A percentile compares a stretch with the other conserved stretches of the same genome.
phyloP scores from a whole-genome alignment of 64 coral and sea anemone genomes.

The Acropora yongei region DNA sequence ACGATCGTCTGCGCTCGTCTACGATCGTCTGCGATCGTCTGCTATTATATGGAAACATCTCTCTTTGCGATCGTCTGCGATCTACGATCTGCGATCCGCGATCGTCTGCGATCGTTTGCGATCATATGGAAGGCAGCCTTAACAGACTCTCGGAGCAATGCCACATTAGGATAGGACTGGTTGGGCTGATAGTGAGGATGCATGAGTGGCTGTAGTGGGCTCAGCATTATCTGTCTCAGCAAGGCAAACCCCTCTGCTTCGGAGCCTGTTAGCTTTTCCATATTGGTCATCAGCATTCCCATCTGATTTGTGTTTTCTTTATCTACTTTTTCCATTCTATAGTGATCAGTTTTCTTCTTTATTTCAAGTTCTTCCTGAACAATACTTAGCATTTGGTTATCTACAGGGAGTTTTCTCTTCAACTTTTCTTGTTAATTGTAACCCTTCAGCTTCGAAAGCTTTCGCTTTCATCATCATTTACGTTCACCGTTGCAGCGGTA shows the following conservation, averaged over 20 bases:
- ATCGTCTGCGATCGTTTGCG: too few species aligned
- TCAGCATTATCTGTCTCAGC: too few species aligned
- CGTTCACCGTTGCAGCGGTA: not conserved
- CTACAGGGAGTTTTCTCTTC: conserved; percentile 58
- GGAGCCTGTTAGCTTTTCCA: too few species aligned
- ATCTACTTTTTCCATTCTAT: conserved; percentile 28
- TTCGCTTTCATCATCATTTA: not conserved
- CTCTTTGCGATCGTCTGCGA: too few species aligned
- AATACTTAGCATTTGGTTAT: conserved; percentile 38
- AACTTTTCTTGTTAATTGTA: not conserved
- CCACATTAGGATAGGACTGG: conserved; percentile 38
- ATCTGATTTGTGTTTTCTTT: too few species aligned
- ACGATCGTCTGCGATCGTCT: too few species aligned
- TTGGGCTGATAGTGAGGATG: conserved; percentile 44
- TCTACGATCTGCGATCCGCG: too few species aligned
- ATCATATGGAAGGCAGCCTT: too few species aligned
- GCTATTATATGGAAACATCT: too few species aligned
- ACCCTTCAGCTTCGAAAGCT: conserved; percentile 22
- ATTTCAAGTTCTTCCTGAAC: conserved; percentile 51
- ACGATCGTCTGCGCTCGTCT: too few species aligned
- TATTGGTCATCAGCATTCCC: too few species aligned
- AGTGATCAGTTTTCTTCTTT: conserved; percentile 30
- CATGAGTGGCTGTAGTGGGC: conserved; percentile 5
- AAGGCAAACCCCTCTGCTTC: too few species aligned
- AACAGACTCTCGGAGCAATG: conserved; percentile 15